Conservation (phyloP, 2,797 vertebrate species). For the Menidia menidia region DNA sequence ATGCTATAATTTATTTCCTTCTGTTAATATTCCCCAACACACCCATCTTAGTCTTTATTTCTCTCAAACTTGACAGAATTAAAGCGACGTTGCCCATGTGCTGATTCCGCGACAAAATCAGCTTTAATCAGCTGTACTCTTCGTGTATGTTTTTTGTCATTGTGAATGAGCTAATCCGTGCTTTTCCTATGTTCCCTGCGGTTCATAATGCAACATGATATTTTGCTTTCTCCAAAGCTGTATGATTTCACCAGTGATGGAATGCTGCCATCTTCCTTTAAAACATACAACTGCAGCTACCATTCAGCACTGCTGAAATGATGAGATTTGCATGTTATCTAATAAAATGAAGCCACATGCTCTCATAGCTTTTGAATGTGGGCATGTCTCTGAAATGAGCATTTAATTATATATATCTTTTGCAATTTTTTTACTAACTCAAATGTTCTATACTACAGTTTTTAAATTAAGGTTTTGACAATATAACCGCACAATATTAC, state of each 20-base stretch:
- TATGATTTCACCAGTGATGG: conserved; percentile 46
- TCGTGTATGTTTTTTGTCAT: conserved; percentile 10
- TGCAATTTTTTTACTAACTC: too few relatives aligned
- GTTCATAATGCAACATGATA: conserved; percentile 37
- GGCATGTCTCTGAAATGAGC: background rate
- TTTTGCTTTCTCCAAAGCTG: conserved; percentile 12
- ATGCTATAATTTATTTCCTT: too few relatives aligned
- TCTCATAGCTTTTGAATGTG: background rate
- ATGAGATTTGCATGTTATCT: background rate
- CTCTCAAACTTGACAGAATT: too few relatives aligned
- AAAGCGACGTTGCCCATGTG: too few relatives aligned
- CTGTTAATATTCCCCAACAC: too few relatives aligned
- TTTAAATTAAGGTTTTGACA: too few relatives aligned
- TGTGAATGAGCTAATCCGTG: conserved; percentile 50
- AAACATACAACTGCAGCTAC: conserved; percentile 52
- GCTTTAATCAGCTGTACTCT: background rate
- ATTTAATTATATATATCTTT: background rate
- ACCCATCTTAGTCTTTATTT: too few relatives aligned
- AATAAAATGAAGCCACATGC: background rate
- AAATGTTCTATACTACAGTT: too few relatives aligned
- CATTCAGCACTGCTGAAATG: background rate
- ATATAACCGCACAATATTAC: too few relatives aligned
- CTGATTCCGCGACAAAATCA: conserved; percentile 4
- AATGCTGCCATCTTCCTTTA: conserved; percentile 74
- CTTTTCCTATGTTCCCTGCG: conserved; percentile 50